Base-by-base conservation (phyloP, 2,888 invertebrate genomes). In the Smittia sp. region DNA sequence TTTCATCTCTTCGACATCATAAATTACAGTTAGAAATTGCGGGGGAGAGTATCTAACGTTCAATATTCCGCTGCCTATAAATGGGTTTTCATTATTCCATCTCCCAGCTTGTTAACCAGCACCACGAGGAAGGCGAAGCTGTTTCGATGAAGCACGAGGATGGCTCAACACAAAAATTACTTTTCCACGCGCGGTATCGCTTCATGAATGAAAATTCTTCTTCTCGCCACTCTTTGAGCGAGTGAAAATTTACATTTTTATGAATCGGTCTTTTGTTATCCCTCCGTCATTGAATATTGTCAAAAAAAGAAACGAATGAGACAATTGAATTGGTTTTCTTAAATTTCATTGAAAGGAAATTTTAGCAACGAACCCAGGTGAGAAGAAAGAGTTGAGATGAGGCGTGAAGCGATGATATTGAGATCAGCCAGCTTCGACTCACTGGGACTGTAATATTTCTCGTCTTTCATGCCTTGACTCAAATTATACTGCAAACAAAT, bases 241-340 rank as follows among this genome's bases (percentile, higher is more conserved):
- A 22, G 20, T 27, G 52, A 38, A 58, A 72, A 72, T 72, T 72
- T 38, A 72, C 72, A 72, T 72, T 72, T 72, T 72, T 72, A 72
- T 72, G 72, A 72, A 72, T 72, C 54, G 24, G 72, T 54, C 62
- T 72, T 72, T 72, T 62, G 39, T 69, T 20, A 9, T 58, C 18
- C 25, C 54, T 27, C 15, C 25, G n/a, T 72, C 72, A 62, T 72
- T 72, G 72, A 70, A 70, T 54, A 70, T 70, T 70, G 32, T 25
- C 69, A 38, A 70, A 65, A 65, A 70, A 62, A 72, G 24, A 58
- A 58, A 69, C 25, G 27, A 54, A 27, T 72, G 62, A 72, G 72
- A 72, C 72, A 72, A 72, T 72, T 72, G 72, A 72, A 72, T 72
- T 72, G 62, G 72, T 62, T 72, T 62, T 72, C 32, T 62, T 62